Percentiles rank a stretch among this genome's conserved stretches.
These are phyloP conservation scores for Disparrhopalites patrizii DNA, from an alignment of 2,888 invertebrate species.

Conservation along the genomic window DNA sequence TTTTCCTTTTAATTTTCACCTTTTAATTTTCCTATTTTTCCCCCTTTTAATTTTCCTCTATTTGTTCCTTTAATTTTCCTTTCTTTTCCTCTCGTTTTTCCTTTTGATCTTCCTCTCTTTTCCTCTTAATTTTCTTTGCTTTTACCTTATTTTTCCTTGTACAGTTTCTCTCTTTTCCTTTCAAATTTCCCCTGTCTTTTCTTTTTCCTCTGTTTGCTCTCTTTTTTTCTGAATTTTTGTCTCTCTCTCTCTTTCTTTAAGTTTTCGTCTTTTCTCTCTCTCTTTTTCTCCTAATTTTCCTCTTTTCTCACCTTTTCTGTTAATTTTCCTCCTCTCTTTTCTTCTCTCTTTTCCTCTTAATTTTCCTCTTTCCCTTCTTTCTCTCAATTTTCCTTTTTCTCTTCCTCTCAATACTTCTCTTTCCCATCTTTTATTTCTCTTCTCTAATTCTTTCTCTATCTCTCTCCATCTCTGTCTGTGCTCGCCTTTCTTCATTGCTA, in stretches of 20 bases:
- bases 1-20: too few species aligned
- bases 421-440: too few species aligned
- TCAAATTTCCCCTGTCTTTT: not conserved
- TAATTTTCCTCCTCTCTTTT: too few species aligned
- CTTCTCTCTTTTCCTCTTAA: too few species aligned
- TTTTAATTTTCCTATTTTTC: not conserved
- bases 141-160: not conserved
- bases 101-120: not conserved
- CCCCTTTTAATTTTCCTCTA: not conserved
- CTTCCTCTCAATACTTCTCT: not conserved
- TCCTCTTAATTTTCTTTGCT: not conserved
- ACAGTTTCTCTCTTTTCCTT: not conserved
- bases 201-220: not conserved
- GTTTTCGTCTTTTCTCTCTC: conserved; percentile 6
- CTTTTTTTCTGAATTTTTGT: not conserved
- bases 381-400: not conserved
- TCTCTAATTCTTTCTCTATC: too few species aligned
- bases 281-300: too few species aligned
- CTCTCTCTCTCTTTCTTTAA: not conserved
- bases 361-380: not conserved
- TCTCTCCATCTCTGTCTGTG: too few species aligned
- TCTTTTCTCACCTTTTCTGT: too few species aligned
- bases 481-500: too few species aligned
- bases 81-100: not conserved
- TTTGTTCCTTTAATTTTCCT: conserved; percentile 7